phyloP scores from a whole-genome alignment of 2,888 invertebrate genomes.

The Pristionchus maxplancki region DNA sequence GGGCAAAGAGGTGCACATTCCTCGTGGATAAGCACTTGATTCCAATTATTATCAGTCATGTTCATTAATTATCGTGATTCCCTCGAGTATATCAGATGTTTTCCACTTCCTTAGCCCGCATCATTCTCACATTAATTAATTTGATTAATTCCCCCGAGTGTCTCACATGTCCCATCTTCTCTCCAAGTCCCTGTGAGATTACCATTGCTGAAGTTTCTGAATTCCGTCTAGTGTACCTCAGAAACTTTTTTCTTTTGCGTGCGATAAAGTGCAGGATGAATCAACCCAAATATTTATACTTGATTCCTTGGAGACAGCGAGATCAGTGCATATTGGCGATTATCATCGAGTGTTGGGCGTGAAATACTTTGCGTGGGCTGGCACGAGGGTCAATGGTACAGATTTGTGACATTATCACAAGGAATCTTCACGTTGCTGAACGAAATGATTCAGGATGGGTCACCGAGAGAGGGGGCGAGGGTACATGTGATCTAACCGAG shows the following conservation, averaged over 20 bases:
- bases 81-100: not conserved
- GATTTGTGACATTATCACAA: not conserved
- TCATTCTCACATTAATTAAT: too few relatives aligned
- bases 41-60: not conserved
- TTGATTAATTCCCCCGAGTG: not conserved
- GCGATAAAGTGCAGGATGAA: not conserved
- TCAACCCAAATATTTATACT: not conserved
- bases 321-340: constrained; percentile 5
- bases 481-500: constrained; percentile 37
- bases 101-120: too few relatives aligned
- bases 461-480: not conserved
- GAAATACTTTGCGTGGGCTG: constrained; percentile 10
- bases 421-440: not conserved
- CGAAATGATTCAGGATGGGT: constrained; percentile 9
- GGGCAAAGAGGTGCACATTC: not conserved
- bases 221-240: too few relatives aligned
- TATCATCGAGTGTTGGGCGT: constrained; percentile 5
- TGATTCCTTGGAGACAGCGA: not conserved
- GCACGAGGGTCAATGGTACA: not conserved
- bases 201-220: too few relatives aligned
- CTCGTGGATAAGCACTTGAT: not conserved
- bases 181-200: too few relatives aligned
- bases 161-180: too few relatives aligned
- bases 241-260: not conserved
- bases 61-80: not conserved